Conservation (phyloP, 2,888 invertebrate species). For the Brachyopa scutellaris region DNA sequence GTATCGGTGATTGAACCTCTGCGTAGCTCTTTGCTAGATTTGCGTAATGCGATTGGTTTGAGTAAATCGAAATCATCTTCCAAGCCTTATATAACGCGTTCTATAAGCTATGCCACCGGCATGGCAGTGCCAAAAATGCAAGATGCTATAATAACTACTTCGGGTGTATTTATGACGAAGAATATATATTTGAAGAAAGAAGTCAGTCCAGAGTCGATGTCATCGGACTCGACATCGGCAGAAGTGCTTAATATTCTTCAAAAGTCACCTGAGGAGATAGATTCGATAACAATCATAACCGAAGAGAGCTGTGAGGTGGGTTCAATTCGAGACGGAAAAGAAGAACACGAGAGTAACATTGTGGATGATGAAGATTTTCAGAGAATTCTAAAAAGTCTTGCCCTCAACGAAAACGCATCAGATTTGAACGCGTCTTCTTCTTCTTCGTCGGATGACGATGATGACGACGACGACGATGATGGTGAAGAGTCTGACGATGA, state of each 20-base stretch:
- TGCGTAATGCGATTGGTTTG: slow-evolving; percentile 79
- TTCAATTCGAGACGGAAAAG: slow-evolving; percentile 7
- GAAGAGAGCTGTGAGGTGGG: slow-evolving; percentile 51
- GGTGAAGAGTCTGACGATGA: slow-evolving; percentile 69
- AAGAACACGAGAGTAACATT: neutral
- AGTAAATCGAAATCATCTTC: slow-evolving; percentile 72
- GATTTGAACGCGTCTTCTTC: slow-evolving; percentile 28
- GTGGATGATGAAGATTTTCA: slow-evolving; percentile 40
- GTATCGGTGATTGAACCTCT: slow-evolving; percentile 78
- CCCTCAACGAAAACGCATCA: slow-evolving; percentile 23
- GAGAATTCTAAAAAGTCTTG: slow-evolving; percentile 43
- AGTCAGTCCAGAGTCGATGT: no score
- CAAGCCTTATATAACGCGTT: slow-evolving; percentile 74
- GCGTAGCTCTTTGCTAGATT: slow-evolving; percentile 81
- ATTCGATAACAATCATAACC: slow-evolving; percentile 48
- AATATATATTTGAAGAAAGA: no score
- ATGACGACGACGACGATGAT: slow-evolving; percentile 45
- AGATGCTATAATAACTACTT: slow-evolving; percentile 46
- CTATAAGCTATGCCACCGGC: slow-evolving; percentile 78
- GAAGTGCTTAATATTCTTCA: slow-evolving; percentile 7
- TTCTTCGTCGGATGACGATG: slow-evolving; percentile 20
- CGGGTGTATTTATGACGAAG: slow-evolving; percentile 34
- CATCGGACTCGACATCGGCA: slow-evolving; percentile 3
- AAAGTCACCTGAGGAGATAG: slow-evolving; percentile 12
- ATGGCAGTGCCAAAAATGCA: slow-evolving; percentile 57